Conservation (phyloP, 2,113 vertebrate genomes). For the Marmota monax region DNA sequence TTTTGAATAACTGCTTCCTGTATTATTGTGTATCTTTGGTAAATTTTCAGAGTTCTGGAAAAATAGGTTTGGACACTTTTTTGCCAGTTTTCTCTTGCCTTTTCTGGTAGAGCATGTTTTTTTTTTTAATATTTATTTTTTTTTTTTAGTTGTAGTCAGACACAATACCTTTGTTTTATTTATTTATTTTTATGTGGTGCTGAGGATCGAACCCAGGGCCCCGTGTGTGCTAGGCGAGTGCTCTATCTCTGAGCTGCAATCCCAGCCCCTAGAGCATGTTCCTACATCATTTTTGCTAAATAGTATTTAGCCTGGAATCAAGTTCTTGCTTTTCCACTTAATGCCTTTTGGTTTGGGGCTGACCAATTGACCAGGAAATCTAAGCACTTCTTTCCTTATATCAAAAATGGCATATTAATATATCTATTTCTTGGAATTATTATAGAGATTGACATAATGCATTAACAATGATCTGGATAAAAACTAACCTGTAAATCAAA, state of each 20-base stretch:
- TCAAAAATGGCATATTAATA: not conserved
- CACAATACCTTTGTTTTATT: too few species aligned
- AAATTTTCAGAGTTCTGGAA: not conserved
- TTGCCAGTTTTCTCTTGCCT: conserved; percentile 16
- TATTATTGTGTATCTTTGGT: conserved; percentile 30
- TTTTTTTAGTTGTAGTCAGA: too few species aligned
- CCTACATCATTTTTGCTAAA: not conserved
- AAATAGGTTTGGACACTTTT: not conserved
- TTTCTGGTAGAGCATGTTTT: not conserved
- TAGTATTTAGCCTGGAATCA: not conserved
- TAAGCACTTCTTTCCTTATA: conserved; percentile 39
- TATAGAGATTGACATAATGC: not conserved
- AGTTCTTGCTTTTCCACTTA: not conserved
- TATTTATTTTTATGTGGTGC: too few species aligned
- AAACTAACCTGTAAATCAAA: not conserved
- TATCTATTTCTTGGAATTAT: conserved; percentile 13
- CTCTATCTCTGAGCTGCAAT: too few species aligned
- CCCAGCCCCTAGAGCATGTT: not conserved
- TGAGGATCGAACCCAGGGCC: too few species aligned
- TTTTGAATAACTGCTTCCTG: not conserved
- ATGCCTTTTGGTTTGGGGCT: not conserved
- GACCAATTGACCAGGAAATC: not conserved
- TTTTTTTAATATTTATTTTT: too few species aligned
- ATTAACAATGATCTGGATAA: not conserved
- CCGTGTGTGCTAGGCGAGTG: too few species aligned